Evolutionary conservation across 1,140 invertebrate genomes (phyloP).

Genomic region (Eriosoma lanigerum): DNA sequence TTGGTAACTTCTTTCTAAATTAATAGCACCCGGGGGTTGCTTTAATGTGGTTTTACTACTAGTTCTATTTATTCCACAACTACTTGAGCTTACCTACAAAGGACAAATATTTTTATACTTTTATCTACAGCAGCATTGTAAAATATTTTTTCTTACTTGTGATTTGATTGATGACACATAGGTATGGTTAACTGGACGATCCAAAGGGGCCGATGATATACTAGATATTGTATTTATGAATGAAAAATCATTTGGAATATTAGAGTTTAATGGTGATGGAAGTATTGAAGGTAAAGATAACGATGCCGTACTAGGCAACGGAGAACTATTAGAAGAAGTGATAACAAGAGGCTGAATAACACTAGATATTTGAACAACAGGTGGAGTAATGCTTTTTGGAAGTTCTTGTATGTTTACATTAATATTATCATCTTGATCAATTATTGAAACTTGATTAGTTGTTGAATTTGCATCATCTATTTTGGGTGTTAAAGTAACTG

Average conservation of each 20-base stretch:
- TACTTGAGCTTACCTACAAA: constrained; percentile 20
- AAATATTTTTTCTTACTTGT: constrained; percentile 9
- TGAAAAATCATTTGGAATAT: constrained; percentile 26
- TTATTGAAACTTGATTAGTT: not conserved
- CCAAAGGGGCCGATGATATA: constrained; percentile 4
- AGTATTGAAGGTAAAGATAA: not conserved
- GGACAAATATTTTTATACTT: no score
- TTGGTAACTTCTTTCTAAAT: constrained; percentile 90
- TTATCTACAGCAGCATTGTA: no score
- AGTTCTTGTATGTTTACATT: not conserved
- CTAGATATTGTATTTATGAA: constrained; percentile 32
- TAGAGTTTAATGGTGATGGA: not conserved
- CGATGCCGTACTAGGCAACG: constrained; percentile 5
- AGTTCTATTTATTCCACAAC: constrained; percentile 53
- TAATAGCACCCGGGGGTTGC: constrained; percentile 82
- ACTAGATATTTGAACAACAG: constrained; percentile 14
- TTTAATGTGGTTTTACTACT: constrained; percentile 58
- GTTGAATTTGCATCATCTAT: constrained; percentile 30
- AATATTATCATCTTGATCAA: not conserved
- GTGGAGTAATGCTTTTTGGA: not conserved
- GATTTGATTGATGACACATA: constrained; percentile 34
- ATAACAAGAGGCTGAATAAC: constrained; percentile 26
- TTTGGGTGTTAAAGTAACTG: constrained; percentile 44
- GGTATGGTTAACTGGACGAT: constrained; percentile 12
- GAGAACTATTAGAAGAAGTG: constrained; percentile 34